phyloP scores from a whole-genome alignment of 2,113 vertebrate genomes.

The Xenotilapia leptura region DNA sequence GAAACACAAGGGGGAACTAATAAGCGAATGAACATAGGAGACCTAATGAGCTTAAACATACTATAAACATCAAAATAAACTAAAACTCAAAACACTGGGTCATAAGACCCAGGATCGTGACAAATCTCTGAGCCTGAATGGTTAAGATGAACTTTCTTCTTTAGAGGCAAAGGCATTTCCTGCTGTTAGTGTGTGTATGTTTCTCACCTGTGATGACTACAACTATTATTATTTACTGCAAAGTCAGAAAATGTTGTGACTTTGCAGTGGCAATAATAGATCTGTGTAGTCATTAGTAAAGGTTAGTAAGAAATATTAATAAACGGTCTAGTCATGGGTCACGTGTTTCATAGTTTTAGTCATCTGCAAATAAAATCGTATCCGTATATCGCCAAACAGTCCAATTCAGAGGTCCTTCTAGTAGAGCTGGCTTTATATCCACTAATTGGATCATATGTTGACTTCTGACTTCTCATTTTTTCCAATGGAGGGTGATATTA shows the following conservation, averaged over 20 bases:
- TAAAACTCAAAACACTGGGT: no score
- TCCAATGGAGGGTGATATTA: neutral
- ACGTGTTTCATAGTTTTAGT: neutral
- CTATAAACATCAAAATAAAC: no score
- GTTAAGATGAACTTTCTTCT: neutral
- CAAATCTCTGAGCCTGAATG: conserved; percentile 25
- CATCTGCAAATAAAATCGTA: neutral
- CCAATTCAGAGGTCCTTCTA: neutral
- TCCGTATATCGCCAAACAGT: neutral
- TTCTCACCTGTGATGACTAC: neutral
- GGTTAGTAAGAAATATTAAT: neutral
- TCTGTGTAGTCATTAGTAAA: neutral
- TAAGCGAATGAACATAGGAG: no score
- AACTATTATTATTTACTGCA: neutral
- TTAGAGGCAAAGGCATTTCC: neutral
- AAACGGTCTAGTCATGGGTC: neutral
- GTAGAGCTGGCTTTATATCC: neutral
- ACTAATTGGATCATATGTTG: neutral
- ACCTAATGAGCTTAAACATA: no score
- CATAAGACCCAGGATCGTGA: no score
- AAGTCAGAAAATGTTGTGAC: neutral
- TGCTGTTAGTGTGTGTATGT: neutral
- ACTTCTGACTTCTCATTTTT: neutral
- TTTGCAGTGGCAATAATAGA: neutral
- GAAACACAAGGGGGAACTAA: no score